Base-by-base conservation (phyloP, 2,888 invertebrate species). In the Scrobipalpa costella region DNA sequence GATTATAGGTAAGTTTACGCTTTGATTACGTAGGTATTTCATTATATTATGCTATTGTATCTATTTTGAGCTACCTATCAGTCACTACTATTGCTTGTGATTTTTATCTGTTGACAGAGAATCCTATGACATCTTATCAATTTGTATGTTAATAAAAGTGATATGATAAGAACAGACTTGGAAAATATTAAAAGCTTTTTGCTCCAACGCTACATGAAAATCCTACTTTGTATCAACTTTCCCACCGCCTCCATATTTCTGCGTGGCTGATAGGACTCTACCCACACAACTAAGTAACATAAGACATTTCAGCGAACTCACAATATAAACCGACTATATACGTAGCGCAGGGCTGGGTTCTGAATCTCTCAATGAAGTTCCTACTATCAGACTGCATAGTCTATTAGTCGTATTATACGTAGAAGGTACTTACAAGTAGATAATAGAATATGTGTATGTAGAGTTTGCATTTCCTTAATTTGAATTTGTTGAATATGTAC, bases 201-300 rank as follows among this genome's bases (percentile, higher is more conserved):
- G 59, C 72, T 72, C 83, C 60, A 74, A 81, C 87, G 73, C 77
- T 90, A 87, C 87, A 81, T 85, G 87, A 84, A 88, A 86, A 86
- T 84, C 82, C 80, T 84, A 86, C 87, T 87, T 86, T 82, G 86
- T 85, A 87, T 88, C 86, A 87, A 87, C 85, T 88, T 86, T 86
- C 85, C 80, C 77, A 77, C 74, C 78, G 85, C 85, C 84, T 85
- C 88, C 88, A 88, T 86, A 86, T 85, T 88, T 86, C 88, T 84
- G 79, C 80, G 70, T 69, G 76, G 70, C 78, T 78, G 84, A 81
- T 84, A 81, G 81, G 76, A 78, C 79, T 78, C 75, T 65, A 68
- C 71, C 50, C 74, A 75, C 77, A 79, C 80, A 78, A 81, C 83
- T 57, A 63, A 62, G 59, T 62, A 50, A 60, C 21, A 52, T 64